Base-by-base conservation (phyloP, 30 jellyfish, hydroid and myxozoan species). In the Hydra vulgaris region DNA sequence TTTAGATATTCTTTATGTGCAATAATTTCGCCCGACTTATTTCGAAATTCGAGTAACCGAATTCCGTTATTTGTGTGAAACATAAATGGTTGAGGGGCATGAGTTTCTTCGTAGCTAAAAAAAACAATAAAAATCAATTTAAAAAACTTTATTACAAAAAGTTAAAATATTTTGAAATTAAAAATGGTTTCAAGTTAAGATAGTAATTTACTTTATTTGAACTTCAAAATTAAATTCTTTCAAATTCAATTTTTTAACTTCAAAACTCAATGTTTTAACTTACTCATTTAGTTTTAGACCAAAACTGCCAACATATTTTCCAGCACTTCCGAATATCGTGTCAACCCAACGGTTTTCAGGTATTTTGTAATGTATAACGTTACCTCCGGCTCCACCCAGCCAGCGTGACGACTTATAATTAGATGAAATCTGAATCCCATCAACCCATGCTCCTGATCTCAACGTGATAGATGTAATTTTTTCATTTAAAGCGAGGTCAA, bases 371-470 rank as follows among this genome's bases (percentile, higher is more conserved):
- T 55, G 66, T 27, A 71, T 72, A 22, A 73, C 85, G 81, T 85
- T 78, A 53, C 97, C 97, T 17, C 97, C 97, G 19, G 74, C 24
- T n/a, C 97, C 97, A 1, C 97, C 97, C 52, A 86, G 25, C 95
- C 95, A 91, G 55, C 55, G 74, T 0, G 95, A 76, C 53, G 96
- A 86, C 56, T 83, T 66, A 15, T 66, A 76, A 67, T 79, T 70
- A 17, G 96, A 66, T 66, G 76, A 82, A 68, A 91, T 18, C 55
- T 88, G 95, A 70, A 91, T 79, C 23, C 92, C 95, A 72, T 91
- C 97, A 7, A 91, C 78, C 97, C 97, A 91, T 23, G 83, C 89
- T 17, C 96, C 97, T 53, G 96, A 86, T 5, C 96, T 85, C 0
- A 91, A 86, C 54, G 83, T 90, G 18, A 91, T 71, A 25, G 95